Base-by-base conservation (phyloP, 2,797 vertebrate species). In the Ceryle rudis region DNA sequence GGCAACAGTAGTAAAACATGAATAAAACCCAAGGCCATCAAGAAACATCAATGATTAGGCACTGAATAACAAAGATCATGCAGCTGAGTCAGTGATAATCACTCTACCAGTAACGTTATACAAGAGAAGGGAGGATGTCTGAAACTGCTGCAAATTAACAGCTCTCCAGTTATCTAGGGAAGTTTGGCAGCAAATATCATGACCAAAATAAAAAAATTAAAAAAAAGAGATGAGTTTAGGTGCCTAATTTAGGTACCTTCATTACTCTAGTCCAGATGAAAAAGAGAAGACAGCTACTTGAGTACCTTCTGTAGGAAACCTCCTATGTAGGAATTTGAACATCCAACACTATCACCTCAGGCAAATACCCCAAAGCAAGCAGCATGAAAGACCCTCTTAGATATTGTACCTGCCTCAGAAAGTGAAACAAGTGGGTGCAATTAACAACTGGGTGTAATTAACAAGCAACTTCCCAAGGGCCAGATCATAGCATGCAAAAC, bases 31-130 rank as follows among this genome's bases (percentile, higher is more conserved):
- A 86, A 93, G 54, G 81, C 69, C 51, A 69, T 84, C 66, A 75
- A 37, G 86, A 81, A 94, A 14, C 73, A 90, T 65, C 88, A 93
- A 31, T 26, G 62, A 64, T 93, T 61, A 95, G 69, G 67, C 25
- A 69, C 19, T 42, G 70, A 84, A 72, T 71, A 96, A 70, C 0
- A 0, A 79, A 82, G 71, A 86, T 33, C 44, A 66, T 14, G 66
- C 66, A 91, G 60, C 57, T 77, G n/a, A 96, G 44, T 82, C 78
- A 80, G 54, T 75, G 42, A 69, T 91, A 87, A 89, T 93, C 81
- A 87, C 23, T 84, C 33, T 80, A 60, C 10, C 26, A 89, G 60
- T 17, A 61, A 44, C 1, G 9, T 22, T 57, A 67, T 2, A 89
- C 60, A 85, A 72, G 51, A 91, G 46, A 92, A 73, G 22, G 39